Evolutionary conservation across 1,140 invertebrate genomes (phyloP), one percentile per base, ranked within the genome.

Genomic region (Drosophila bifasciata): DNA sequence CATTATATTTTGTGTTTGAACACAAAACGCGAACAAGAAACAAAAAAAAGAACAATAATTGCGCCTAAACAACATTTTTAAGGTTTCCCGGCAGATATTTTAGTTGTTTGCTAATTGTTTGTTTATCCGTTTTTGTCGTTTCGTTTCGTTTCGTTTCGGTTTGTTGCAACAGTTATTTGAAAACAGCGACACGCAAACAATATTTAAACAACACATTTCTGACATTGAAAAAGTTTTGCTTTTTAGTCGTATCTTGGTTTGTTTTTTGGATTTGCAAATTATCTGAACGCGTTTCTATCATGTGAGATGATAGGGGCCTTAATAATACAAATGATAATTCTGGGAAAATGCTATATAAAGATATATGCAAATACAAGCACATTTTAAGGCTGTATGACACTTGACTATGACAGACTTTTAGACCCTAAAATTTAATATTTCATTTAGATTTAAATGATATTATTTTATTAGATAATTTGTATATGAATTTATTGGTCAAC

Each of bases 21-120:
- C 11, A 13, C 11, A 46, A 58, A 45, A 15, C 19, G 17, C 32
- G n/a, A 40, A 19, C 1, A 40, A 32, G 8, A 36, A 50, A 21
- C 19, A 21, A 8, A 32, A 7, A 39, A 44, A 56, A 43, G n/a
- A 60, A 58, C 40, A 79, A 83, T 70, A 84, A 79, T 84, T 79
- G 70, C 64, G 79, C 63, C 69, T 84, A 75, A 56, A 56, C 49
- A 64, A 75, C 74, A 66, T 84, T 84, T 70, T 45, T 84, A 79
- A 39, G 79, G 79, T 50, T 83, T 83, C 79, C 40, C 17, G 13
- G 13, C 28, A 36, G 13, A 11, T 36, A 36, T 36, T 74, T 36
- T 59, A 52, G 57, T 57, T 80, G 78, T 78, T 83, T 79, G 79
- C 64, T 52, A 84, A 79, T 84, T 79, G 52, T 50, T 40, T 39